phyloP scores from a whole-genome alignment of 2,888 invertebrate genomes.

The Apodemia duryi region DNA sequence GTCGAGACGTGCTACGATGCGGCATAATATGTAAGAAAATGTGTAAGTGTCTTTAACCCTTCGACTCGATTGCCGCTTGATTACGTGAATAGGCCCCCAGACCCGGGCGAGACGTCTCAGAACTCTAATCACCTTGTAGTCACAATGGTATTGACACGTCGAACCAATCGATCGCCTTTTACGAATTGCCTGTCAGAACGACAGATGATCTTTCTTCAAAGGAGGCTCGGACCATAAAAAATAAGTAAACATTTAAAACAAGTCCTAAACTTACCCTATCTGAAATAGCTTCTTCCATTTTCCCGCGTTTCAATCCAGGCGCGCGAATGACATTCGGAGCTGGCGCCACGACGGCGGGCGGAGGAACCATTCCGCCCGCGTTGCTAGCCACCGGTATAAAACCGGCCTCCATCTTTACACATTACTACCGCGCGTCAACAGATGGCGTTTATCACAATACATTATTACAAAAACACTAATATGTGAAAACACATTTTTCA shows the following conservation, averaged over 20 bases:
- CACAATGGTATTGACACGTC: no score
- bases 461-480: slow-evolving; percentile 23
- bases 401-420: slow-evolving; percentile 70
- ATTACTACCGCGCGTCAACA: slow-evolving; percentile 47
- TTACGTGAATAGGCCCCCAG: no score
- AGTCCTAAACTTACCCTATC: slow-evolving; percentile 84
- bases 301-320: slow-evolving; percentile 88
- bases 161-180: no score
- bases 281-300: slow-evolving; percentile 86
- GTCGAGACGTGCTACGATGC: no score
- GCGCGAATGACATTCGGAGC: slow-evolving; percentile 85
- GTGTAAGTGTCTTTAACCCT: no score
- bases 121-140: no score
- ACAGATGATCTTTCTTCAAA: no score
- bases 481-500: slow-evolving; percentile 40
- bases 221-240: no score
- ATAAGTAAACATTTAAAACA: not conserved
- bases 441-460: slow-evolving; percentile 49
- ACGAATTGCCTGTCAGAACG: no score
- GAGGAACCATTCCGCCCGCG: slow-evolving; percentile 43
- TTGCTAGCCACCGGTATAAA: slow-evolving; percentile 60
- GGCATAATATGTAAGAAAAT: no score
- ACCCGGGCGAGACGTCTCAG: no score
- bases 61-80: no score
- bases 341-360: slow-evolving; percentile 61